phyloP scores from a whole-genome alignment of 2,888 invertebrate genomes.

The Mystacides longicornis region DNA sequence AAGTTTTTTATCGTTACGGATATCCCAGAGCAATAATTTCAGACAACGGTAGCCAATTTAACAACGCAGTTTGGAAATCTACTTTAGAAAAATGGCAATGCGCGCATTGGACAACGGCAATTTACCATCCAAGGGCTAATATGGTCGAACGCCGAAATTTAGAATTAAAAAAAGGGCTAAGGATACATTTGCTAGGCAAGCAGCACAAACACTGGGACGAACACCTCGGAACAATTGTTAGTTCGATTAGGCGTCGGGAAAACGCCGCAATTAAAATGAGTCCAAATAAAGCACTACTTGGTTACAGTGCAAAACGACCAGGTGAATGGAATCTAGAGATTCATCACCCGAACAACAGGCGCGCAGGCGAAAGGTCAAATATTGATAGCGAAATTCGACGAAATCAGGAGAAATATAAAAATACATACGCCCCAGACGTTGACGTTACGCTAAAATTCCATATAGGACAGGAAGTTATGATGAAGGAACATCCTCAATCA shows the following conservation, averaged over 20 bases:
- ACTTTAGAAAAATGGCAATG: slow-evolving; percentile 18
- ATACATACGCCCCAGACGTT: not conserved
- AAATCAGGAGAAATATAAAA: not conserved
- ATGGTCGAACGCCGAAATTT: slow-evolving; percentile 27
- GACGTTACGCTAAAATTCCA: not conserved
- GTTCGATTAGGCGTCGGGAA: not conserved
- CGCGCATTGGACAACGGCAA: slow-evolving; percentile 24
- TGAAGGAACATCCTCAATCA: not conserved
- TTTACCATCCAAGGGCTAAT: slow-evolving; percentile 27
- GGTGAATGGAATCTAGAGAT: not conserved
- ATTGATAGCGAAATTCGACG: not conserved
- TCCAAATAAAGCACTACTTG: not conserved
- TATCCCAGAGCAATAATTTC: no score
- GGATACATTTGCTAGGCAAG: slow-evolving; percentile 16
- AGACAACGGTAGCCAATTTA: not conserved
- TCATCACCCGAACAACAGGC: not conserved
- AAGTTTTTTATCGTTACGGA: not conserved
- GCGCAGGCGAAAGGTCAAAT: not conserved
- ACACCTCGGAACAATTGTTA: not conserved
- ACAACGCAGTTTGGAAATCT: not conserved
- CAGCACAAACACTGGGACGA: not conserved
- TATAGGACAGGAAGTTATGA: not conserved
- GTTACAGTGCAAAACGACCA: not conserved
- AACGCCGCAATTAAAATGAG: not conserved
- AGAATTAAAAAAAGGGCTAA: slow-evolving; percentile 27